Evolutionary conservation across 2,797 vertebrate genomes (phyloP), one percentile per base, ranked within the genome.

Genomic region (Microctenopoma stevenorrisi): DNA sequence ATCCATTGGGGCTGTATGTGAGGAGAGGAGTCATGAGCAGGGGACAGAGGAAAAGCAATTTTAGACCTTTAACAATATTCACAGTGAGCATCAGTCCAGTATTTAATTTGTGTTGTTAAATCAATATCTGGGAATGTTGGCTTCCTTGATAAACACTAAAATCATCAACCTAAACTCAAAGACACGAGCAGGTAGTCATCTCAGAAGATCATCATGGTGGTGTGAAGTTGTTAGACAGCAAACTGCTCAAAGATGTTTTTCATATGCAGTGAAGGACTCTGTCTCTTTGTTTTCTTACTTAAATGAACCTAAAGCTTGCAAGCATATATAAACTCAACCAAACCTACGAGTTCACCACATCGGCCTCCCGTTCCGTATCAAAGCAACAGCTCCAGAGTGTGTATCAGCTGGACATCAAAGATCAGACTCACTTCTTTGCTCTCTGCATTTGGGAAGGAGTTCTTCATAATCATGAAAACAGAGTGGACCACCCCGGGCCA

Each of bases 281-380:
- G 9, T 33, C 30, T 81, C 0, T 10, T 58, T 61, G 53, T 70
- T 66, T 70, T 51, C n/a, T 25, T 43, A 59, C 33, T 50, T 18
- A 72, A 52, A 57, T 26, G 0, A 59, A 67, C 5, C 37, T 12
- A 56, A 62, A 44, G 47, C 42, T 52, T 4, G 5, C n/a, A 64
- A 62, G 60, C 9, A 64, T 18, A 16, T 30, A 48, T 18, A 14
- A 60, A 62, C 59, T 48, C 50, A 42, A 7, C 33, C 61, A 71
- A 74, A 54, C 5, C 33, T 13, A 7, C 1, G 22, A 74, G 56
- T 73, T 85, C 38, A 72, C 42, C 71, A 62, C 78, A 33, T 76
- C 46, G 30, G 54, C n/a, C 33, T 52, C n/a, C 25, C 52, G 48
- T 70, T 4, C 60, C 53, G 59, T 43, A 75, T 69, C 55, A 81